A percentile compares a stretch with the other conserved stretches of the same genome.
phyloP scores from a whole-genome alignment of 2,797 vertebrate genomes.

The Danionella dracula region DNA sequence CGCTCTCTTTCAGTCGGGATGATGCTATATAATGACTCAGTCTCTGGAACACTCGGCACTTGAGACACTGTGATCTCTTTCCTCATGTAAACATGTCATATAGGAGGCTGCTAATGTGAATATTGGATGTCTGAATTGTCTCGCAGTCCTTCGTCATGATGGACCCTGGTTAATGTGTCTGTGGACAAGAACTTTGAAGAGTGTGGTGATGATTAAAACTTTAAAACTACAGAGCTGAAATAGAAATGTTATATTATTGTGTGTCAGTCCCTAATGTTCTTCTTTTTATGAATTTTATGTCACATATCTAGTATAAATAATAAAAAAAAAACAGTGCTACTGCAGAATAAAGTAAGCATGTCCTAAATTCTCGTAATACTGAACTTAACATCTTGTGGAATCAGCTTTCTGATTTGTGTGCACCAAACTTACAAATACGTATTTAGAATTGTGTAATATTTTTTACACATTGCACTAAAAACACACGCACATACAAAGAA shows the following conservation, averaged over 20 bases:
- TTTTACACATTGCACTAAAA: too few relatives aligned
- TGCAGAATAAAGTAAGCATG: background rate
- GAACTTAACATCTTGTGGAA: too few relatives aligned
- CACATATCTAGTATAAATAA: too few relatives aligned
- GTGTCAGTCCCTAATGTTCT: background rate
- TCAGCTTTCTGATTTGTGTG: too few relatives aligned
- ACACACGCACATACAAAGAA: too few relatives aligned
- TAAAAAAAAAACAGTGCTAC: background rate
- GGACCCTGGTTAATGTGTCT: background rate
- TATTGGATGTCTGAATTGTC: background rate
- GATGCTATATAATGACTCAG: constrained; percentile 38
- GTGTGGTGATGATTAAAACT: background rate
- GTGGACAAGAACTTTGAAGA: background rate
- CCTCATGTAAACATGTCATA: background rate
- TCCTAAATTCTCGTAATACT: too few relatives aligned
- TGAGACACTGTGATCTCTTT: background rate
- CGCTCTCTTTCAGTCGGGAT: constrained; percentile 24
- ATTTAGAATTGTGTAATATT: too few relatives aligned
- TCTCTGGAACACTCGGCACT: background rate
- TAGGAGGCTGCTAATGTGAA: constrained; percentile 1
- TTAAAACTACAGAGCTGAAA: background rate
- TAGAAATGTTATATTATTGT: background rate
- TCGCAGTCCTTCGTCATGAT: background rate
- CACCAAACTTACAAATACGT: too few relatives aligned
- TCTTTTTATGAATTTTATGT: background rate